These are phyloP conservation scores for Drosophila ohnishii DNA, from an alignment of 1,140 invertebrate species.

Conservation along the genomic window DNA sequence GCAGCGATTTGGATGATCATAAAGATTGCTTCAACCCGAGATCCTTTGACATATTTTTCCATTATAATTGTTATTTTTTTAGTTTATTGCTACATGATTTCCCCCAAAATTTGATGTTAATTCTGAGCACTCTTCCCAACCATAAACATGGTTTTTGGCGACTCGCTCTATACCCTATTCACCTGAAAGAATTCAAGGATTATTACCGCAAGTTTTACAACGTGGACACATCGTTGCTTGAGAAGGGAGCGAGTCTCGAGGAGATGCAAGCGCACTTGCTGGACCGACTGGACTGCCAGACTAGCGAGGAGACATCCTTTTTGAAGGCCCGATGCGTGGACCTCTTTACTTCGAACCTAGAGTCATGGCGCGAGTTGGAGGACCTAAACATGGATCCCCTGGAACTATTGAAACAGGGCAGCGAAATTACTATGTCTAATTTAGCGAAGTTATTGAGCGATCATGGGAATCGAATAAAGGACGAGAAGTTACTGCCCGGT, in stretches of 20 bases:
- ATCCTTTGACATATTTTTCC: neutral
- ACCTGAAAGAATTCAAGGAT: neutral
- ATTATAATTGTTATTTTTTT: neutral
- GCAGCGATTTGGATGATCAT: neutral
- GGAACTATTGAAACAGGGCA: neutral
- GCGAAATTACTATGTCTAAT: neutral
- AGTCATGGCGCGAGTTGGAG: neutral
- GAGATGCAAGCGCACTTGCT: neutral
- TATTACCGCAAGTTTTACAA: neutral
- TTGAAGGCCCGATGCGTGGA: neutral
- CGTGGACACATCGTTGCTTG: neutral
- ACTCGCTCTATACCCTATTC: neutral
- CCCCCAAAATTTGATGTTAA: neutral
- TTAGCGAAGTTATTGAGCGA: accelerated
- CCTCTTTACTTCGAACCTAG: neutral
- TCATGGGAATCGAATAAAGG: neutral
- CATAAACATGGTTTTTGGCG: neutral
- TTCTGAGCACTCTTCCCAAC: neutral
- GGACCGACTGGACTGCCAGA: neutral
- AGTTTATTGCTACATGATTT: no score
- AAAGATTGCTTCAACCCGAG: neutral
- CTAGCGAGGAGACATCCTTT: neutral
- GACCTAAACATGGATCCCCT: neutral
- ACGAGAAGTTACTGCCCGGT: neutral
- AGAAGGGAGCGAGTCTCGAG: neutral